Conservation (phyloP, 2,113 vertebrate genomes). For the Lepus europaeus region DNA sequence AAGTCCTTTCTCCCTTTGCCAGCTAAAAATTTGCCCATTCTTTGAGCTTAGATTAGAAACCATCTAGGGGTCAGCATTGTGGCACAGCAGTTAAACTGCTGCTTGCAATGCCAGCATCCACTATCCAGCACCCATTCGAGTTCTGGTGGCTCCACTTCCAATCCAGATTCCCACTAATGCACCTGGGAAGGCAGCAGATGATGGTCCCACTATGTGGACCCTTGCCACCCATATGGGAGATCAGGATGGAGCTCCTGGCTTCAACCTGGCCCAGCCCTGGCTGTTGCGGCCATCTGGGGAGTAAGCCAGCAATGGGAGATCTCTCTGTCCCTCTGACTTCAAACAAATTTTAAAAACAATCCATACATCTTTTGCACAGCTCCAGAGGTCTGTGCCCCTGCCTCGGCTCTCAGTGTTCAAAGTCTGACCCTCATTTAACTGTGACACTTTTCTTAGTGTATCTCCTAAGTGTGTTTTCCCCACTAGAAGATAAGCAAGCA, state of each 20-base stretch:
- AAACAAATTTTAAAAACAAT: background rate
- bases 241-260: too few relatives aligned
- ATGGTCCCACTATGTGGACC: too few relatives aligned
- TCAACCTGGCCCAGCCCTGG: too few relatives aligned
- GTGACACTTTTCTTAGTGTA: background rate
- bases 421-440: background rate
- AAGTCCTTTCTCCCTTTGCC: background rate
- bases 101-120: too few relatives aligned
- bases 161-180: too few relatives aligned
- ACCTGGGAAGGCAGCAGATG: too few relatives aligned
- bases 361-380: background rate
- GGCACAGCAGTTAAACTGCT: too few relatives aligned
- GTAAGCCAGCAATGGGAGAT: too few relatives aligned
- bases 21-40: conserved; percentile 41
- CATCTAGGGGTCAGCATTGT: background rate
- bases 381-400: background rate
- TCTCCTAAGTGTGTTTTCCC: background rate
- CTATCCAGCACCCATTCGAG: too few relatives aligned
- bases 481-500: background rate
- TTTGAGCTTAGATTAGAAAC: conserved; percentile 51
- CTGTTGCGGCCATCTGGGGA: too few relatives aligned
- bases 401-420: background rate
- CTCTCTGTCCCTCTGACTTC: background rate
- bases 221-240: too few relatives aligned
- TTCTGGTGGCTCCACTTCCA: too few relatives aligned